Evolutionary conservation across 2,888 invertebrate species (phyloP).

Genomic region (Lottia scabra): DNA sequence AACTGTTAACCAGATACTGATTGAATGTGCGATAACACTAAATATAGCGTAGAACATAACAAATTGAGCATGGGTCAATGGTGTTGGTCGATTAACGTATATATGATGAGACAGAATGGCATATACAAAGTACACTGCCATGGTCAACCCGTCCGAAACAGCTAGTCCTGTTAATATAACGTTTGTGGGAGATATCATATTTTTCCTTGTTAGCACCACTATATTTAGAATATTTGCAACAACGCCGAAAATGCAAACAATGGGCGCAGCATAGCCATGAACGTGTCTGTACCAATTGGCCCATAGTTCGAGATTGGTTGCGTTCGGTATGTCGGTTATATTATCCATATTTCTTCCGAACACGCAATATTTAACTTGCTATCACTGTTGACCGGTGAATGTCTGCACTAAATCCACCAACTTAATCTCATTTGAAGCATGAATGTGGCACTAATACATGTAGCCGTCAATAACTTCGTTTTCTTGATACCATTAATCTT

Average conservation of each 20-base stretch:
- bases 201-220: constrained; percentile 87
- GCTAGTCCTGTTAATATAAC: constrained; percentile 87
- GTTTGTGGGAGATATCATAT: constrained; percentile 92
- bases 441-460: no score
- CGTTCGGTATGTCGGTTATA: no score
- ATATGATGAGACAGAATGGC: constrained; percentile 76
- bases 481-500: no score
- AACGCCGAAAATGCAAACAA: constrained; percentile 91
- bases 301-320: constrained; percentile 4
- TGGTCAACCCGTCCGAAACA: constrained; percentile 90
- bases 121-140: constrained; percentile 90
- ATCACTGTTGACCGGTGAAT: no score
- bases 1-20: constrained; percentile 94
- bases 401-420: no score
- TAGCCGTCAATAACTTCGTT: no score
- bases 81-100: constrained; percentile 49
- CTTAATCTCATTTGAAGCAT: no score
- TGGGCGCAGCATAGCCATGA: constrained; percentile 87
- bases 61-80: constrained; percentile 67
- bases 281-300: constrained; percentile 66
- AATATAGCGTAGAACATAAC: constrained; percentile 85
- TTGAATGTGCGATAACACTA: constrained; percentile 88
- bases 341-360: no score
- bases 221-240: constrained; percentile 92
- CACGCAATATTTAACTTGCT: no score